Evolutionary conservation across 2,113 vertebrate genomes (phyloP).

Genomic region (Engraulis encrasicolus): DNA sequence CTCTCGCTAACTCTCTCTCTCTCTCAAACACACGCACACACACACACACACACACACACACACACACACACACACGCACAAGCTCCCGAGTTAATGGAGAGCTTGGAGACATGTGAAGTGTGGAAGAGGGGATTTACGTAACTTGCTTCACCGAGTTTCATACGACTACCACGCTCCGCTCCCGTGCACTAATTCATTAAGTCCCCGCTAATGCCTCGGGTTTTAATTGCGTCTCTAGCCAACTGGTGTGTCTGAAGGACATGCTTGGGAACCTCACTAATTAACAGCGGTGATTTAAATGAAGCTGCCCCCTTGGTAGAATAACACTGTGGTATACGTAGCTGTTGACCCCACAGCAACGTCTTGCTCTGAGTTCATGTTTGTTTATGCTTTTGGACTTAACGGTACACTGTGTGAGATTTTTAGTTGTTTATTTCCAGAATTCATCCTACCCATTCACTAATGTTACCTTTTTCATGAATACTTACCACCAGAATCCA

Average conservation of each 20-base stretch:
- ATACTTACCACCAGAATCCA: too few relatives aligned
- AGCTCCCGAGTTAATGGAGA: constrained; percentile 60
- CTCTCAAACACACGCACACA: constrained; percentile 34
- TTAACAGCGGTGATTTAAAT: constrained; percentile 56
- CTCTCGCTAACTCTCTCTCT: too few relatives aligned
- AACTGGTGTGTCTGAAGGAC: constrained; percentile 56
- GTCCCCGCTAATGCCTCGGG: background rate
- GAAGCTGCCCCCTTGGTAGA: constrained; percentile 23
- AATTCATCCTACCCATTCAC: too few relatives aligned
- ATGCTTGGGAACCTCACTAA: constrained; percentile 56
- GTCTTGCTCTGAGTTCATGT: too few relatives aligned
- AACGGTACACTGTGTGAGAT: too few relatives aligned
- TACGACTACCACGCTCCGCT: background rate
- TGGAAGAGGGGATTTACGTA: constrained; percentile 43
- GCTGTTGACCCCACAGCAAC: background rate
- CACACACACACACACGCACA: constrained; percentile 2
- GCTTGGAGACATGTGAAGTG: constrained; percentile 48
- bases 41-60: constrained; percentile 11
- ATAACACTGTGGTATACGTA: too few relatives aligned
- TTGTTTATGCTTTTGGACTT: too few relatives aligned
- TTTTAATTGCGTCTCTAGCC: constrained; percentile 58
- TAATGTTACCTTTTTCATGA: too few relatives aligned
- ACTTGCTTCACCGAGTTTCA: background rate
- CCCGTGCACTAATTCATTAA: background rate
- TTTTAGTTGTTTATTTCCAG: too few relatives aligned